Evolutionary conservation across 2,888 invertebrate species (phyloP).

Genomic region (Standfussiana lucernea): DNA sequence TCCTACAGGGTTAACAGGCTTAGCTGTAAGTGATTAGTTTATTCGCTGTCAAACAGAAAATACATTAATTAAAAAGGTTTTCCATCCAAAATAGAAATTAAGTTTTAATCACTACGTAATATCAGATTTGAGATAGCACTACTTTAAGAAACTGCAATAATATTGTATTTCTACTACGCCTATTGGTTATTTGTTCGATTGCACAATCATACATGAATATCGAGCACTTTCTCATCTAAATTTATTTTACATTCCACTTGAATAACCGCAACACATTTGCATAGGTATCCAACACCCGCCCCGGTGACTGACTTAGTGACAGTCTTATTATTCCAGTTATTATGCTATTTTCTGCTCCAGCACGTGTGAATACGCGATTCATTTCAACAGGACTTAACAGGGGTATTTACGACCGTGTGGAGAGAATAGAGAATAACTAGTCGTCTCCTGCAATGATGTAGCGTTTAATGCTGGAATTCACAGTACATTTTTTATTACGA

Average conservation of each 20-base stretch:
- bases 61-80: background rate
- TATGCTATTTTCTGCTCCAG: background rate
- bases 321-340: constrained; percentile 7
- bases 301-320: background rate
- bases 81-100: background rate
- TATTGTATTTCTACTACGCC: background rate
- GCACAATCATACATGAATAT: background rate
- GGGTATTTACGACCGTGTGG: constrained; percentile 9
- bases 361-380: constrained; percentile 3
- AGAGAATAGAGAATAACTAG: constrained; percentile 25
- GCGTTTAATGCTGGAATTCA: background rate
- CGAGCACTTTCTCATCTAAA: background rate
- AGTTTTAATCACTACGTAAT: background rate
- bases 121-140: background rate
- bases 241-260: background rate
- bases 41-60: background rate
- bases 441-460: background rate
- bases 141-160: background rate
- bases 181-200: background rate
- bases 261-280: background rate
- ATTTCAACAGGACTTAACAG: constrained; percentile 1
- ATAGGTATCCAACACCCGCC: background rate
- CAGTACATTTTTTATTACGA: background rate
- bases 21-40: constrained; percentile 1
- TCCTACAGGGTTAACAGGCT: background rate